Evolutionary conservation across 1,140 invertebrate genomes (phyloP), one percentile per base, ranked within the genome.

Genomic region (Drosophila fuyamai): DNA sequence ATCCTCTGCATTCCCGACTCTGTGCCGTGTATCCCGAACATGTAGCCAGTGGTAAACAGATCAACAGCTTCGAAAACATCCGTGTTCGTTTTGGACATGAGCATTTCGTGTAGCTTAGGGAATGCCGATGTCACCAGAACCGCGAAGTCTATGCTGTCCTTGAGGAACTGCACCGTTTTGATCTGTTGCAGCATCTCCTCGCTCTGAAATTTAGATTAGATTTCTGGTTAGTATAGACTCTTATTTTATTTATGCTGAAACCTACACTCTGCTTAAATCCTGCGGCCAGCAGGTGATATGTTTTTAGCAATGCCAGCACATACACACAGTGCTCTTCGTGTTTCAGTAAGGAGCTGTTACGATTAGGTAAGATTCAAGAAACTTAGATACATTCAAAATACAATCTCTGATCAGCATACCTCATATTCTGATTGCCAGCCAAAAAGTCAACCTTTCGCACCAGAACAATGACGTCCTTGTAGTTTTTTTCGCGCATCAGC

Each of bases 21-120:
- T 10, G 96, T 95, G 7, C 96, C 95, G 41, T 94, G 93, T 13
- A 98, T 94, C 51, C 95, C 95, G 91, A 97, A 97, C 81, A 96
- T 95, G 86, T 95, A 96, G 4, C 96, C 96, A 0, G 95, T 95
- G 0, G 96, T 96, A 72, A 98, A 96, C 86, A 98, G 97, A 53
- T 96, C 95, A 44, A 98, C 96, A 0, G 97, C 95, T 93, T 98
- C 97, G 40, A 96, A 94, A 0, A 97, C 95, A 92, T 98, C 97
- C 1, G 95, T 94, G 0, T 94, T 93, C 65, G 95, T 95, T 78
- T 95, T 95, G 0, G 97, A 97, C 76, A 95, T 95, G 2, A 98
- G 93, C 75, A 97, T 92, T 12, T 95, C 93, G 77, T 95, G 95
- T 12, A 96, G 94, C 6, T 96, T 79, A 1, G 96, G 96, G 48